Evolutionary conservation across 2,113 vertebrate genomes (phyloP).

Genomic region (Columba janthina): DNA sequence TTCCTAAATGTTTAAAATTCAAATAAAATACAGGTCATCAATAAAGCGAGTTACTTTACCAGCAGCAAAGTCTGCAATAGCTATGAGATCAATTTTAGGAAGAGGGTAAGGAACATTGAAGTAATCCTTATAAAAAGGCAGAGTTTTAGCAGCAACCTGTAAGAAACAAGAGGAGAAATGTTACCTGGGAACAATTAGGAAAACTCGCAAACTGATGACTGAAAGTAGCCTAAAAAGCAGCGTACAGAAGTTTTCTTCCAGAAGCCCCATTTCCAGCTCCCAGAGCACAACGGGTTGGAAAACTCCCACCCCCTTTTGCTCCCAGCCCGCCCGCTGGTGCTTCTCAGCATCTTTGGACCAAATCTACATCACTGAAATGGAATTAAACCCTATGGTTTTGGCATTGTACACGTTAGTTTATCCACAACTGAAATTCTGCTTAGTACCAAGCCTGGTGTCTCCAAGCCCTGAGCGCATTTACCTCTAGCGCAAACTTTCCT

Average conservation of each 20-base stretch:
- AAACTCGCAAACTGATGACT: neutral
- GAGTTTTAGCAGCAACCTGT: constrained; percentile 97
- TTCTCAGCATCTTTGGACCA: neutral
- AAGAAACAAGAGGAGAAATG: constrained; percentile 54
- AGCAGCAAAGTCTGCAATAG: constrained; percentile 99
- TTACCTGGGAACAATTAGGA: neutral
- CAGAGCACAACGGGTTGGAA: neutral
- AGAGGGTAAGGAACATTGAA: constrained; percentile 98
- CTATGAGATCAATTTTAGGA: constrained; percentile 99
- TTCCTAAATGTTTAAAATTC: constrained; percentile 66
- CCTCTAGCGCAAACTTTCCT: constrained; percentile 97
- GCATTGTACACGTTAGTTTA: fast-evolving
- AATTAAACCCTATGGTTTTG: neutral
- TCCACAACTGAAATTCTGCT: neutral
- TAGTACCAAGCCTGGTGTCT: neutral
- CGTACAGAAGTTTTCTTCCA: neutral
- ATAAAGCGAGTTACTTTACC: constrained; percentile 86
- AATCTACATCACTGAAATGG: neutral
- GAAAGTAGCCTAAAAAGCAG: neutral
- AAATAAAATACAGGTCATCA: constrained; percentile 64
- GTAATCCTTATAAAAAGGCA: constrained; percentile 99
- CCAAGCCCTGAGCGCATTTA: constrained; percentile 62
- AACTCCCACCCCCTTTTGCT: neutral
- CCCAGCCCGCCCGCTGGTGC: neutral
- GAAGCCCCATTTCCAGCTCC: neutral